These are phyloP conservation scores for Zhuqinia jingwanae DNA, from an alignment of 2,888 invertebrate species.

Conservation along the genomic window DNA sequence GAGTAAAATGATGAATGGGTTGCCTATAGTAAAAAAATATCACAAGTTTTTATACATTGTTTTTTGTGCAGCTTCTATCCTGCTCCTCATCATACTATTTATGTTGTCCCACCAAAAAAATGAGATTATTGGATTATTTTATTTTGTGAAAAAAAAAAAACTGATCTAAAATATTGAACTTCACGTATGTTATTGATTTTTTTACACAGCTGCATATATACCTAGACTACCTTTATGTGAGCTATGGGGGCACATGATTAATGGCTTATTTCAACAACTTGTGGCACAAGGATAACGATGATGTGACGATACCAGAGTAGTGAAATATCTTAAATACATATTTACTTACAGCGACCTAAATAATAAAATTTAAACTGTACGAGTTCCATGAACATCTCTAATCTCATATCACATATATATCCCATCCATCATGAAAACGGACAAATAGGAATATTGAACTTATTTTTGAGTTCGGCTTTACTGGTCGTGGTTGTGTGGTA, in stretches of 20 bases:
- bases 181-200: neutral
- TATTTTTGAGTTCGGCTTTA: no score
- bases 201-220: neutral
- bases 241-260: neutral
- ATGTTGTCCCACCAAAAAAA: no score
- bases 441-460: no score
- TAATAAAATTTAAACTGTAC: conserved; percentile 18
- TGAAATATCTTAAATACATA: conserved; percentile 37
- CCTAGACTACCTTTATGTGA: no score
- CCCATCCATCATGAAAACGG: neutral
- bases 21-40: no score
- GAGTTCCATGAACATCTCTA: conserved; percentile 8
- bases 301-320: neutral
- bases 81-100: no score
- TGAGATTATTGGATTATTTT: conserved; percentile 16
- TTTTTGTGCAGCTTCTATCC: no score
- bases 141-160: conserved; percentile 13
- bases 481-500: no score
- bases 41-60: no score
- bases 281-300: conserved; percentile 36
- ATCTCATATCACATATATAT: neutral
- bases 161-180: conserved; percentile 6
- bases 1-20: no score
- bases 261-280: conserved; percentile 2
- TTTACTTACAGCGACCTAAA: conserved; percentile 37